These are phyloP conservation scores for Hemicrepidius hirtus DNA, from an alignment of 2,888 invertebrate species.

Conservation along the genomic window DNA sequence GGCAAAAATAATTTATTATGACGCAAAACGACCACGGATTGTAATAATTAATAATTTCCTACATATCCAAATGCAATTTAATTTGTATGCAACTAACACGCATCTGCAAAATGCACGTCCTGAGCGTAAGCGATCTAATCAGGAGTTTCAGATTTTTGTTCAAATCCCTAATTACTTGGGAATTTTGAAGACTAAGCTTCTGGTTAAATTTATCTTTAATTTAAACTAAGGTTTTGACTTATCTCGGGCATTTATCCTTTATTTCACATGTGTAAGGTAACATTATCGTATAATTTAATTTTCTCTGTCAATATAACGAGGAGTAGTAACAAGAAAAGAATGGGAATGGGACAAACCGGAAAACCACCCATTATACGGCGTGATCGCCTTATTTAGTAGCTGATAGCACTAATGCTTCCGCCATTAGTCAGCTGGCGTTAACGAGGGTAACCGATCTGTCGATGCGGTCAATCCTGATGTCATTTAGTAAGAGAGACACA, in stretches of 20 bases:
- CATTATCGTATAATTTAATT: no score
- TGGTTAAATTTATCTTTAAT: no score
- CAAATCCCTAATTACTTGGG: no score
- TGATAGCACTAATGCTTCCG: conserved; percentile 71
- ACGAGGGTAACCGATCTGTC: conserved; percentile 71
- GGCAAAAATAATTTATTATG: conserved; percentile 23
- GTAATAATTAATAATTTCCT: conserved; percentile 20
- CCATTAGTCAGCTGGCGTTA: conserved; percentile 72
- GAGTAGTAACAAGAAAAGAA: conserved; percentile 43
- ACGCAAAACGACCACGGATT: background rate
- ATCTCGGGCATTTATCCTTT: no score
- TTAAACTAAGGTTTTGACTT: no score
- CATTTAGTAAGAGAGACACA: conserved; percentile 36
- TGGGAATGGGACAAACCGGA: conserved; percentile 65
- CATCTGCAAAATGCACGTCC: conserved; percentile 5
- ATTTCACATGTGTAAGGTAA: no score
- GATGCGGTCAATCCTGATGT: conserved; percentile 59
- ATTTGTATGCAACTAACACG: no score
- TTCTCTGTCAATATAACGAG: no score
- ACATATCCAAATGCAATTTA: background rate
- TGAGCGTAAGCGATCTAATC: no score
- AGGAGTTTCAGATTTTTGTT: no score
- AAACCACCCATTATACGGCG: conserved; percentile 69
- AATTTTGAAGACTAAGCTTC: no score
- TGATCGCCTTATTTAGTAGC: conserved; percentile 71